These are phyloP conservation scores for Poicephalus meyeri DNA, from an alignment of 2,113 vertebrate genomes.

Conservation along the genomic window DNA sequence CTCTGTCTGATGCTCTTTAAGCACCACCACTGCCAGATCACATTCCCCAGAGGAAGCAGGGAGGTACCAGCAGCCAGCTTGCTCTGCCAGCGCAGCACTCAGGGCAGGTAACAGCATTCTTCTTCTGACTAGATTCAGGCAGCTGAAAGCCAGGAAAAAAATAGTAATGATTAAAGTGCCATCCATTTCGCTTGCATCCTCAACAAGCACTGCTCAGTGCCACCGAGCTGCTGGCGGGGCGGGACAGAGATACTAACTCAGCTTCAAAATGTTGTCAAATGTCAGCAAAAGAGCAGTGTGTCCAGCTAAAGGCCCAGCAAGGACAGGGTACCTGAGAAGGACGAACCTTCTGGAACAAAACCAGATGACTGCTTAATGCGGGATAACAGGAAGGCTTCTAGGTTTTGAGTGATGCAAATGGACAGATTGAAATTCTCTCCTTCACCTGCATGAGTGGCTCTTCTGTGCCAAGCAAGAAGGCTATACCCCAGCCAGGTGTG, in stretches of 20 bases:
- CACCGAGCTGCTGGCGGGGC: not conserved
- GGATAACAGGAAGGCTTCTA: not conserved
- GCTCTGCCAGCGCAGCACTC: not conserved
- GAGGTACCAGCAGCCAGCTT: not conserved
- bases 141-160: not conserved
- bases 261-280: not conserved
- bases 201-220: not conserved
- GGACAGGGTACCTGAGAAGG: not conserved
- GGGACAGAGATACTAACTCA: not conserved
- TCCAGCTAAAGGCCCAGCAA: not conserved
- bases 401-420: not conserved
- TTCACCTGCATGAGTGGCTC: not conserved
- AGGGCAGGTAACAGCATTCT: not conserved
- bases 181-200: not conserved
- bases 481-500: not conserved
- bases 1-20: not conserved
- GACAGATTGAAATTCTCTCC: not conserved
- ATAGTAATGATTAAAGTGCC: not conserved
- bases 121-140: not conserved
- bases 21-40: not conserved
- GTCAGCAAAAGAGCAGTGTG: not conserved
- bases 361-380: not conserved
- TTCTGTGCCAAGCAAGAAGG: not conserved
- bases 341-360: not conserved
- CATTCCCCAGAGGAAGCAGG: not conserved